Base-by-base conservation (phyloP, 2,797 vertebrate genomes). In the Microchirus variegatus region DNA sequence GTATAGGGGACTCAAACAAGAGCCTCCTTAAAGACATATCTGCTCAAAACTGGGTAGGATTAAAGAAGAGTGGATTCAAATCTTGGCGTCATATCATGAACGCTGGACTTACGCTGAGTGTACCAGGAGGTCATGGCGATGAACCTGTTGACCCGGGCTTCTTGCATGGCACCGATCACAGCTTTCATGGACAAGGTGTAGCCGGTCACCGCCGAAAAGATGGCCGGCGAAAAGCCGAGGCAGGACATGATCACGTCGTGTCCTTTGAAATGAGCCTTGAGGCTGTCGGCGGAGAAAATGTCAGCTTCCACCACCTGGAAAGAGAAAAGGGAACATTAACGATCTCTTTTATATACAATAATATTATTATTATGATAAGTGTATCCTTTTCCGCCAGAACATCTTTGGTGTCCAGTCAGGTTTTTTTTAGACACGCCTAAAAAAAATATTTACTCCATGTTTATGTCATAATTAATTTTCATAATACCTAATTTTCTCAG, bases 61-160 rank as follows among this genome's bases (percentile, higher is more conserved):
- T 6, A 13, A 15, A 5, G 10, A 14, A 4, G 11, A 6, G 13
- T 1, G 4, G 14, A 26, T n/a, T 50, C 15, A 31, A 9, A 50
- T 46, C 41, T 19, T 22, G 12, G 14, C 37, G 12, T 31, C 35
- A 10, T n/a, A n/a, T 55, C 14, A 12, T 3, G 15, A 37, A 26
- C 10, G 1, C 16, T 54, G 17, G 9, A 81, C 85, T 82, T 83
- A 95, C 93, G 83, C 0, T 92, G 89, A 1, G 94, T 95, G 80
- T 92, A 95, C 94, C 94, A 95, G 43, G 94, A 94, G 10, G 92
- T 93, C 93, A 95, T 95, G 55, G 87, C 73, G 73, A 95, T 90
- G 66, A 94, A 31, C 53, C 80, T 86, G 71, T 75, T 91, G 56
- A 95, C 91, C 38, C 50, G 81, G 56, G 75, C 82, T 47, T 89